Conservation (phyloP, 2,888 invertebrate genomes). For the Caenorhabditis sulstoni region DNA sequence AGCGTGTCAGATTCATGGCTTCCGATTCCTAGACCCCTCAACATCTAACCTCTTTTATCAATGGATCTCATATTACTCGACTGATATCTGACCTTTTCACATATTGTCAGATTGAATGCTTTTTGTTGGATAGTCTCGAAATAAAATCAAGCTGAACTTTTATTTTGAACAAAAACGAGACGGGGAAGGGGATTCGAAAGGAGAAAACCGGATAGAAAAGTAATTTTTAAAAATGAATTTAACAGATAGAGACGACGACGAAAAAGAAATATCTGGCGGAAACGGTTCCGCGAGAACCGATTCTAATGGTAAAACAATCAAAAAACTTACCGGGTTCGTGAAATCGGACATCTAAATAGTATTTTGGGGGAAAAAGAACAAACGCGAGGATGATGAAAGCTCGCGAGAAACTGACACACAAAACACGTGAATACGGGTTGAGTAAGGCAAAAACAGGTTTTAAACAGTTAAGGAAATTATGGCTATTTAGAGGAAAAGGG, state of each 20-base stretch:
- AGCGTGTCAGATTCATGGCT: conserved; percentile 70
- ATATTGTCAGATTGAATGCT: conserved; percentile 5
- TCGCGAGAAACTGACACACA: too few relatives aligned
- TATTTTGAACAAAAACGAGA: too few relatives aligned
- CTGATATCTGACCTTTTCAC: conserved; percentile 1
- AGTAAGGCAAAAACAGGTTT: too few relatives aligned
- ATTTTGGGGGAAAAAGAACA: not conserved
- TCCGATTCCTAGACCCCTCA: conserved; percentile 1
- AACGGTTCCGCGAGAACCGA: not conserved
- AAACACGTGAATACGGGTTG: too few relatives aligned
- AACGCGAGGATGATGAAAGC: too few relatives aligned
- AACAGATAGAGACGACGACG: not conserved
- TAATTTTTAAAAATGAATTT: not conserved
- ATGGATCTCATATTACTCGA: conserved; percentile 40
- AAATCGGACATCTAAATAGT: not conserved
- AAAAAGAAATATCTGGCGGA: not conserved
- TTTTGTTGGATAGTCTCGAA: not conserved
- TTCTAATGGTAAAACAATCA: not conserved
- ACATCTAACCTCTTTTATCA: conserved; percentile 29
- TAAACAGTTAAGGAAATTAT: too few relatives aligned
- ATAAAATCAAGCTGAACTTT: too few relatives aligned
- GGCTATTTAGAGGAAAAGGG: too few relatives aligned
- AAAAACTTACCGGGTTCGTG: not conserved
- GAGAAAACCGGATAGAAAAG: not conserved
- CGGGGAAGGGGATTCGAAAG: too few relatives aligned